Evolutionary conservation across 1,140 invertebrate species (phyloP).

Genomic region (Panulirus ornatus): DNA sequence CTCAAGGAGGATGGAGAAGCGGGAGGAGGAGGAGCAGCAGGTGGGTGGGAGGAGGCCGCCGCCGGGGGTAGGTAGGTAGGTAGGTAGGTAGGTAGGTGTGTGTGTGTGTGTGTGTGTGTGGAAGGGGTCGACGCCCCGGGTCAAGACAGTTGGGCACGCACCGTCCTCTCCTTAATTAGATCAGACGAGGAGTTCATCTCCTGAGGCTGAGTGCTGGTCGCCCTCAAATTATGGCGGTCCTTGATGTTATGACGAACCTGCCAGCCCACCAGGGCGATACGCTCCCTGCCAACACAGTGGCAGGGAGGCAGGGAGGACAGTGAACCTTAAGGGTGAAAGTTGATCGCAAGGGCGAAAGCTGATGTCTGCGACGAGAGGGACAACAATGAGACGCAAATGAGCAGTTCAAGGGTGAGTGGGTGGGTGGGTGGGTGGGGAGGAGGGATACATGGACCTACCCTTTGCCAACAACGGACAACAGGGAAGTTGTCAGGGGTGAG

Average conservation of each 20-base stretch:
- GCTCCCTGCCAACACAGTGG: neutral
- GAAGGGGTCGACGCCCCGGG: neutral
- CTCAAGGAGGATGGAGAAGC: no score
- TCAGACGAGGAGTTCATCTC: neutral
- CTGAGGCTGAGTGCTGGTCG: neutral
- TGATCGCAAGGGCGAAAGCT: no score
- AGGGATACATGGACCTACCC: neutral
- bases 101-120: no score
- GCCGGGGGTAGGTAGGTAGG: no score
- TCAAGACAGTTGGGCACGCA: neutral
- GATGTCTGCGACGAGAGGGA: no score
- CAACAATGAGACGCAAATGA: neutral
- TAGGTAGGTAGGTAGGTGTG: no score
- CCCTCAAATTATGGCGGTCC: neutral
- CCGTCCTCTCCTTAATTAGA: conserved; percentile 12
- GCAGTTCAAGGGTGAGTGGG: neutral
- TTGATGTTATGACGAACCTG: neutral
- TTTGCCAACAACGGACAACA: neutral
- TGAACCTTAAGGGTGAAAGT: no score
- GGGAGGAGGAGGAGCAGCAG: no score
- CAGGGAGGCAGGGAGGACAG: neutral
- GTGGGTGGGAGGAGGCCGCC: no score
- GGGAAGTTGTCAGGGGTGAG: neutral
- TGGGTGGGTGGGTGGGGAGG: no score
- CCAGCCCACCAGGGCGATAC: neutral